These are phyloP conservation scores for Sisyra nigra DNA, from an alignment of 2,888 invertebrate genomes.

Conservation along the genomic window DNA sequence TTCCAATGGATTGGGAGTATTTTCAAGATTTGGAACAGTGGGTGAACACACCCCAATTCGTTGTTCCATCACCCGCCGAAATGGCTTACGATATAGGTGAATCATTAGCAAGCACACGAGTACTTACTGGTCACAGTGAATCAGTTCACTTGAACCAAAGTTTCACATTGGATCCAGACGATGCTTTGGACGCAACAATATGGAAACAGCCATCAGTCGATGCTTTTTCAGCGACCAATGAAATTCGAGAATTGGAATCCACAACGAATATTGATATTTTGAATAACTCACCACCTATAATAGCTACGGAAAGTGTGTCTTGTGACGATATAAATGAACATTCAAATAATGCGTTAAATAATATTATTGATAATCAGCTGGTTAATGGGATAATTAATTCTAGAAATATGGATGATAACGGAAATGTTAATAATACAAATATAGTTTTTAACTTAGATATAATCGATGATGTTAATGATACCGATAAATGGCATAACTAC, in stretches of 20 bases:
- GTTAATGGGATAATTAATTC: conserved; percentile 3
- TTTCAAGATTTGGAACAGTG: conserved; percentile 7
- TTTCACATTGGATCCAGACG: too few relatives aligned
- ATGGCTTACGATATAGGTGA: conserved; percentile 5
- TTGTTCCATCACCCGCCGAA: neutral
- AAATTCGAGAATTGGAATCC: neutral
- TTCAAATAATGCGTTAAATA: conserved; percentile 1
- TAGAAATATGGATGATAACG: neutral
- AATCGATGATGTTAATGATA: conserved; percentile 1
- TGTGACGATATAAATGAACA: neutral
- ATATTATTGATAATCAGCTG: neutral
- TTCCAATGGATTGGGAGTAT: conserved; percentile 6
- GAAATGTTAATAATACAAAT: conserved; percentile 1
- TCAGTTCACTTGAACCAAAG: neutral
- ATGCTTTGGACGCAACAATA: neutral
- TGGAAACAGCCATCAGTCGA: neutral
- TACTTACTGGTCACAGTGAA: neutral
- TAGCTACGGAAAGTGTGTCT: neutral
- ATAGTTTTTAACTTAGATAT: neutral
- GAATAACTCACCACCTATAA: neutral
- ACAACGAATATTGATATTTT: neutral
- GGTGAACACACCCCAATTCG: neutral
- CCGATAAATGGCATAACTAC: neutral
- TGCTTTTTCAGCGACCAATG: neutral
- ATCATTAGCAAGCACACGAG: neutral